These are phyloP conservation scores for Diglossa brunneiventris DNA, from an alignment of 2,113 vertebrate genomes.

Conservation along the genomic window DNA sequence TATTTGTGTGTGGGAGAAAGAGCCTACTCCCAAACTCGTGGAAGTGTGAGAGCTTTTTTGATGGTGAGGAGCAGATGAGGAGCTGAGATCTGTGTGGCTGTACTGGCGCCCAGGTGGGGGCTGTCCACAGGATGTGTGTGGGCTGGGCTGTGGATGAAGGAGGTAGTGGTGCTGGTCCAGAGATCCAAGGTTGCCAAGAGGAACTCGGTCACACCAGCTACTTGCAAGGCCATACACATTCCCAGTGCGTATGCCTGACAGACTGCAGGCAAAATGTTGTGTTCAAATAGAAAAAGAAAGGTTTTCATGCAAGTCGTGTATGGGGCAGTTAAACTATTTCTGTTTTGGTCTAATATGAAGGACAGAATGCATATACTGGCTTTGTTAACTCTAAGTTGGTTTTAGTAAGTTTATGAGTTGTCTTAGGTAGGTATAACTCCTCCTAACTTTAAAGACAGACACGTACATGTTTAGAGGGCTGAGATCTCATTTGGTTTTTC, in stretches of 20 bases:
- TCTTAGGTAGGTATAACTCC: not conserved
- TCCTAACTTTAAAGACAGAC: not conserved
- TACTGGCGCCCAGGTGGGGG: accelerated
- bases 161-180: not conserved
- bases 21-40: not conserved
- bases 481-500: not conserved
- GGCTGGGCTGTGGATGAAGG: not conserved
- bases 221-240: not conserved
- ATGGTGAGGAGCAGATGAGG: not conserved
- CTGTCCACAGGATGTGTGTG: not conserved
- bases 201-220: not conserved
- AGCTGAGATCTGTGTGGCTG: not conserved
- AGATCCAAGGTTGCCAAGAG: accelerated
- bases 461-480: not conserved
- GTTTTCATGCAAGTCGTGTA: accelerated
- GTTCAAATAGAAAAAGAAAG: not conserved
- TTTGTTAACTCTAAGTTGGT: not conserved
- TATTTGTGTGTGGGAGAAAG: not conserved
- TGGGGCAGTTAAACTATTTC: not conserved
- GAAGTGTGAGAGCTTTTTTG: not conserved
- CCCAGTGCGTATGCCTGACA: accelerated
- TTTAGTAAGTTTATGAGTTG: not conserved
- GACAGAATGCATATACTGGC: not conserved
- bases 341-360: not conserved
- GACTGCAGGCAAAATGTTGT: not conserved